Percentiles rank a stretch among this genome's conserved stretches.
Conservation (phyloP, 2,888 invertebrate species). For the Pachymerium ferrugineum region DNA sequence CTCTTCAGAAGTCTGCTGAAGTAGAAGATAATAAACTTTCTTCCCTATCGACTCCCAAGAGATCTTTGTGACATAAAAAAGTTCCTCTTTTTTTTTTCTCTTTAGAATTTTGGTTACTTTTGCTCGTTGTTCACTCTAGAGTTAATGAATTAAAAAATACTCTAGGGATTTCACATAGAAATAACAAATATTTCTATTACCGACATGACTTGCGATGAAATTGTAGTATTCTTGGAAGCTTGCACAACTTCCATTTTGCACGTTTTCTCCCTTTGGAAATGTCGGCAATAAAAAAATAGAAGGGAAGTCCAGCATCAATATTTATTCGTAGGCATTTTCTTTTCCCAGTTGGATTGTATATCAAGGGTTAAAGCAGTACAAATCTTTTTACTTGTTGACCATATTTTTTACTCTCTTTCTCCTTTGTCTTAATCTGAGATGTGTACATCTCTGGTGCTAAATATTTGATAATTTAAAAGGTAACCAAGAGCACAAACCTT, state of each 20-base stretch:
- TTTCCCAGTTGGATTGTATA: background rate
- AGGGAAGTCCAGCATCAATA: no score
- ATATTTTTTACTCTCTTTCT: background rate
- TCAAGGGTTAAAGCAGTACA: background rate
- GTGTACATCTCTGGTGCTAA: background rate
- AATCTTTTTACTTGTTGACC: background rate
- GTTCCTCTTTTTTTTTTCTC: background rate
- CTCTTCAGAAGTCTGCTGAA: background rate
- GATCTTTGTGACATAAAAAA: background rate
- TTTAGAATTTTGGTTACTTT: background rate
- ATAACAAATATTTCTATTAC: no score
- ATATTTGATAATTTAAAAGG: background rate
- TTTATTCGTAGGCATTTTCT: background rate
- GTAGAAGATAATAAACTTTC: background rate
- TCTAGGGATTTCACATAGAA: no score
- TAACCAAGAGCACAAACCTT: no score
- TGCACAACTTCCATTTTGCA: no score
- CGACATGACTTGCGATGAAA: no score
- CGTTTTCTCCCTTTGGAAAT: background rate
- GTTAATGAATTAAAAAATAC: background rate
- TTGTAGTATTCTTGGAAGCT: no score
- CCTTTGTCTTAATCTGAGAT: background rate
- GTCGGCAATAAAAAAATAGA: background rate
- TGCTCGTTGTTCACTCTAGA: background rate
- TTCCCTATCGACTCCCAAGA: background rate